Evolutionary conservation across 2,797 vertebrate genomes (phyloP).

Genomic region (Benthosema pterotum): DNA sequence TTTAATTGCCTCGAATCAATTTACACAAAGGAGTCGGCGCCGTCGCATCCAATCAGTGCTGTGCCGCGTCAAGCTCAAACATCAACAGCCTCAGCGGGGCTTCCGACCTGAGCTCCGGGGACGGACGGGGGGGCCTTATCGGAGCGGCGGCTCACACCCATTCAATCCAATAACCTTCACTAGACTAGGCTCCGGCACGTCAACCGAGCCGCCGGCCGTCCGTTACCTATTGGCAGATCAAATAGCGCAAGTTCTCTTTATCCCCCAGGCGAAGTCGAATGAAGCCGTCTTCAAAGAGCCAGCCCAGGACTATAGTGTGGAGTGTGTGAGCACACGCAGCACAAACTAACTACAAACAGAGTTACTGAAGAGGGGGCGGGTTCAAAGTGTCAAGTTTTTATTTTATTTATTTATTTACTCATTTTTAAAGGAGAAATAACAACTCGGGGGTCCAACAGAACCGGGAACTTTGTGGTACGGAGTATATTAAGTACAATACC

Average conservation of each 20-base stretch:
- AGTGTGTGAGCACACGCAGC: too few species aligned
- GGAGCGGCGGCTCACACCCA: slow-evolving; percentile 46
- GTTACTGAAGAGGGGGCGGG: too few species aligned
- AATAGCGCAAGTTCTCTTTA: slow-evolving; percentile 27
- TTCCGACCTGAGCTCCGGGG: slow-evolving; percentile 39
- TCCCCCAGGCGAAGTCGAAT: too few species aligned
- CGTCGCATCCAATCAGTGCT: slow-evolving; percentile 60
- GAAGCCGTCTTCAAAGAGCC: too few species aligned
- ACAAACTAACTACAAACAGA: too few species aligned
- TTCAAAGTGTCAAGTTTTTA: too few species aligned
- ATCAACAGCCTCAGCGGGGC: slow-evolving; percentile 59
- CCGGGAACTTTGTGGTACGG: too few species aligned
- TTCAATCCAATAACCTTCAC: slow-evolving; percentile 70
- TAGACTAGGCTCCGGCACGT: neutral
- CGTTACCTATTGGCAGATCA: slow-evolving; percentile 65
- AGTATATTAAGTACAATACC: too few species aligned
- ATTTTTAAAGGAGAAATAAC: too few species aligned
- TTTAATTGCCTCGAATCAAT: slow-evolving; percentile 69
- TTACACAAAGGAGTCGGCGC: slow-evolving; percentile 38
- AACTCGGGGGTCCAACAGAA: too few species aligned
- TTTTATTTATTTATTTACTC: too few species aligned
- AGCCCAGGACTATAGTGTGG: too few species aligned
- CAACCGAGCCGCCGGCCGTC: neutral
- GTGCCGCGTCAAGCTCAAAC: slow-evolving; percentile 56
- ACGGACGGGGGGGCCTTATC: slow-evolving; percentile 25